phyloP scores from a whole-genome alignment of 1,140 invertebrate genomes.

The Brachionus rubens region DNA sequence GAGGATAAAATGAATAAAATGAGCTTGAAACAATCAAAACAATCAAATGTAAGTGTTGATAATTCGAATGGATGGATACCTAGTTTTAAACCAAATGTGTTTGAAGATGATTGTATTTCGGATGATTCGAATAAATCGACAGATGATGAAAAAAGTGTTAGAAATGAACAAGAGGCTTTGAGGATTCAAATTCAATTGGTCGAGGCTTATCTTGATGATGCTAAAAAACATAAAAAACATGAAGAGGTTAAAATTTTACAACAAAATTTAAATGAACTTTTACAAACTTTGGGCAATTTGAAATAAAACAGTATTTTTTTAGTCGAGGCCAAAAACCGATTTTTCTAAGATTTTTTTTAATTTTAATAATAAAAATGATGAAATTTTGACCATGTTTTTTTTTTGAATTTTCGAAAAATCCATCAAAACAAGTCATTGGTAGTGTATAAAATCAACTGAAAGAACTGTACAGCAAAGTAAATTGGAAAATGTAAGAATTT shows the following conservation, averaged over 20 bases:
- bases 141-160: neutral
- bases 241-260: conserved; percentile 4
- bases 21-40: neutral
- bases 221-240: neutral
- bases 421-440: too few species aligned
- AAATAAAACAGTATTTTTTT: neutral
- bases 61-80: conserved; percentile 25
- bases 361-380: too few species aligned
- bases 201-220: conserved; percentile 12
- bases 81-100: neutral
- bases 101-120: neutral
- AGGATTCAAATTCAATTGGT: conserved; percentile 27
- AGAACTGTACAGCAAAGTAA: too few species aligned
- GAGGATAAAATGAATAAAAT: neutral
- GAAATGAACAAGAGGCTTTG: neutral
- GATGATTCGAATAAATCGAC: neutral
- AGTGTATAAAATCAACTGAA: too few species aligned
- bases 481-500: too few species aligned
- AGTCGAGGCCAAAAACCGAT: too few species aligned
- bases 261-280: conserved; percentile 41
- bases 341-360: too few species aligned
- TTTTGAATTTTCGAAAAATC: too few species aligned
- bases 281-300: neutral
- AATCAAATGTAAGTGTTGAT: neutral
- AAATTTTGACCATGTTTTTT: too few species aligned